Conservation (phyloP, 2,797 vertebrate genomes). For the Falco columbarius region DNA sequence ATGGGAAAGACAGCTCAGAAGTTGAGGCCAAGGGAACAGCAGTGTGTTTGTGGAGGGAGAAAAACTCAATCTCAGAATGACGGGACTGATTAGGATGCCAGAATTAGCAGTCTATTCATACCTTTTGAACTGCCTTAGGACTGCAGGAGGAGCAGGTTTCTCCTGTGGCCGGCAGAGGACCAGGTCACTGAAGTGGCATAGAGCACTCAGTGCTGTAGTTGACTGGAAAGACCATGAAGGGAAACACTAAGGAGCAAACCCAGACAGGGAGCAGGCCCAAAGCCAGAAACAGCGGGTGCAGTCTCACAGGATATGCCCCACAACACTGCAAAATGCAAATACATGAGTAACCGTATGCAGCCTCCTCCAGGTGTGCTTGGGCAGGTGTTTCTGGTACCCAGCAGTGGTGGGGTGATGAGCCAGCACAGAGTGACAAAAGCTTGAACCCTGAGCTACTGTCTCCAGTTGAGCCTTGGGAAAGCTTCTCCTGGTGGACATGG, state of each 20-base stretch:
- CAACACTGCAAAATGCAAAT: background rate
- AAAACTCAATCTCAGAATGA: background rate
- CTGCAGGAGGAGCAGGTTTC: background rate
- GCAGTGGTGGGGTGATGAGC: background rate
- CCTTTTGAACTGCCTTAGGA: background rate
- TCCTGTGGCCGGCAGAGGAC: background rate
- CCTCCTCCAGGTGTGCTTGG: background rate
- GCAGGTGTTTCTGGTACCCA: background rate
- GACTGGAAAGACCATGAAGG: background rate
- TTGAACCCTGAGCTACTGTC: background rate
- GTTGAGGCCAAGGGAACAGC: background rate
- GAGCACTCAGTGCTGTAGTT: background rate
- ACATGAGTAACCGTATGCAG: background rate
- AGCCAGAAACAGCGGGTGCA: accelerated
- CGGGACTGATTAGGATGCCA: background rate
- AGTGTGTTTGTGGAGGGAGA: background rate
- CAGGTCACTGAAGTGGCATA: background rate
- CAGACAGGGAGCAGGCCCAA: background rate
- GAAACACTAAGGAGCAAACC: background rate
- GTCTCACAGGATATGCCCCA: background rate
- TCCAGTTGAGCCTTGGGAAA: background rate
- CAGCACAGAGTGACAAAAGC: accelerated
- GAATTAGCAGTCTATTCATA: background rate
- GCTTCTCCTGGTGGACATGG: background rate
- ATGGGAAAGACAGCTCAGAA: background rate